Conservation (phyloP, 1,140 invertebrate species). For the Oppia nitens region DNA sequence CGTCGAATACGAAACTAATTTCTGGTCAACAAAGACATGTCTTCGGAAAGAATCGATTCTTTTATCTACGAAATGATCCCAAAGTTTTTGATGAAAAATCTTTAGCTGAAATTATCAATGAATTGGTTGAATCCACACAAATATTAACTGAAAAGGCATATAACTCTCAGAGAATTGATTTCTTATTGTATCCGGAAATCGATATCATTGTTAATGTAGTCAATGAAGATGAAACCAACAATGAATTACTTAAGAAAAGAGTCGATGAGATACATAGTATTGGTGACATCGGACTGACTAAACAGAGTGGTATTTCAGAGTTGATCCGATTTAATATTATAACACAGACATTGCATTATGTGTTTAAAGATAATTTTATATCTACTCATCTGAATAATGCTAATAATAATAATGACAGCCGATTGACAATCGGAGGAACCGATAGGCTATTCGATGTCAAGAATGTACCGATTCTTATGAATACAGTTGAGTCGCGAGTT, state of each 20-base stretch:
- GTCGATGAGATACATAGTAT: slow-evolving; percentile 4
- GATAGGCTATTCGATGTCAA: slow-evolving; percentile 7
- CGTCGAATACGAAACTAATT: background rate
- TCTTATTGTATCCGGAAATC: slow-evolving; percentile 4
- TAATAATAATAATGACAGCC: background rate
- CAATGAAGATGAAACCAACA: slow-evolving; percentile 7
- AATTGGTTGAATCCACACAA: background rate
- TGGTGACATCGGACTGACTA: slow-evolving; percentile 1
- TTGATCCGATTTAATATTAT: slow-evolving; percentile 13
- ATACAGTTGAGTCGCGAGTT: slow-evolving; percentile 12
- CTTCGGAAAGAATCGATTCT: background rate
- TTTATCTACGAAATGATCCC: background rate
- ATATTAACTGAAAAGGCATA: background rate
- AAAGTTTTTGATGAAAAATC: background rate
- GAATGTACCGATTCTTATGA: background rate
- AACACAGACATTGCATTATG: slow-evolving; percentile 12
- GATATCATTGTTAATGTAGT: slow-evolving; percentile 13
- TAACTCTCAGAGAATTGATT: background rate
- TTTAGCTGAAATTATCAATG: background rate
- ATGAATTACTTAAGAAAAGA: background rate
- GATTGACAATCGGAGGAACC: no score
- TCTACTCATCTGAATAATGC: background rate
- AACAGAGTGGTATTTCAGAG: slow-evolving; percentile 1
- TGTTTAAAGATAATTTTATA: slow-evolving; percentile 4
- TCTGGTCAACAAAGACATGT: background rate